Base-by-base conservation (phyloP, 2,888 invertebrate genomes). In the Lepidocyrtoides sp. region DNA sequence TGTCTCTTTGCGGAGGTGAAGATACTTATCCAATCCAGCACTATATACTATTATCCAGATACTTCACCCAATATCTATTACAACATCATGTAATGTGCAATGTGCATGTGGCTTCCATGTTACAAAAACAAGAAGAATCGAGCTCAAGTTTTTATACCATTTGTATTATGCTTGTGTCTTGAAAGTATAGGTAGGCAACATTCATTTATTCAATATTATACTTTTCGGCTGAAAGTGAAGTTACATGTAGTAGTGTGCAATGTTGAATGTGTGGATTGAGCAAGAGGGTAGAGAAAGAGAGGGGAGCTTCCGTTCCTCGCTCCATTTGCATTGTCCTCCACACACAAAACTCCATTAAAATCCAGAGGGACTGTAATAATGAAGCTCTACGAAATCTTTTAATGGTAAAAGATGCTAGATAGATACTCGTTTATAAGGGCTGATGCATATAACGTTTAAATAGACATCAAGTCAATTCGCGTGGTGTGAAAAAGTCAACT, bases 301-400 rank as follows among this genome's bases (percentile, higher is more conserved):
- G 84, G 89, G 84, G 84, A 84, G 83, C 79, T 77, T 84, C 84
- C 89, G 75, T 36, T 84, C 66, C 17, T 89, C 84, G 89, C 89
- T 84, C 89, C 89, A 90, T 90, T 90, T 90, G 84, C 89, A 84
- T 90, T 90, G 89, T 83, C 89, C 89, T 90, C 79, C 12, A 51
- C 54, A 85, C 72, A 84, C n/a, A n/a, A 84, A 77, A 84, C 89
- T 90, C 84, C 83, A 89, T 89, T 90, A 90, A 83, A 90, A 63
- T 79, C 84, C 48, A 51, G 77, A 79, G 89, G 89, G 89, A 77
- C 48, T 44, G 41, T 75, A 75, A 84, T 69, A 57, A 89, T 89
- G 89, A 90, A 84, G 77, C 89, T 48, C 63, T 29, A 63, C 12
- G 41, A 90, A 84, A 84, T 77, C 66, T 66, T 82, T 84, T 66